phyloP scores from a whole-genome alignment of 2,888 invertebrate species.

The Agrochola litura region DNA sequence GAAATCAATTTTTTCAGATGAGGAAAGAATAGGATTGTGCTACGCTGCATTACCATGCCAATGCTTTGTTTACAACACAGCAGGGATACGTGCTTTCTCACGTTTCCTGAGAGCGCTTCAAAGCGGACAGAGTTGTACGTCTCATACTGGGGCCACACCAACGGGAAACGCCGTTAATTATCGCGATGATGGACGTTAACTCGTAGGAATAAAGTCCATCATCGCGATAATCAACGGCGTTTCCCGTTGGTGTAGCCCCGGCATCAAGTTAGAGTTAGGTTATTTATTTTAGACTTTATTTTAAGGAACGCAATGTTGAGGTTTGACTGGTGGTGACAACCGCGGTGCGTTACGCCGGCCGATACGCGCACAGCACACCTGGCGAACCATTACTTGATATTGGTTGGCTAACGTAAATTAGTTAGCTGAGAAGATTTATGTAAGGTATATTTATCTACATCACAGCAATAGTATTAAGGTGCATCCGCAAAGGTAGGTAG shows the following conservation, averaged over 20 bases:
- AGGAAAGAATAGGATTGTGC: background rate
- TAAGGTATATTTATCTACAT: constrained; percentile 21
- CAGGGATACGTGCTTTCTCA: background rate
- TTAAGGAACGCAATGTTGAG: background rate
- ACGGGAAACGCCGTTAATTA: no score
- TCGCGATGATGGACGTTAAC: no score
- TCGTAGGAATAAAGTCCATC: no score
- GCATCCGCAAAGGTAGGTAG: no score
- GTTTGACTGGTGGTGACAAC: background rate
- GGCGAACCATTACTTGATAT: constrained; percentile 3
- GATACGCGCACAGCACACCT: background rate
- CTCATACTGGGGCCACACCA: no score
- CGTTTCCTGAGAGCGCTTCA: background rate
- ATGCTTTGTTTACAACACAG: background rate
- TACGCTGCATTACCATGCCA: background rate
- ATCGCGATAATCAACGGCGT: no score
- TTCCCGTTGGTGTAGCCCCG: no score
- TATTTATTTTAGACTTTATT: background rate
- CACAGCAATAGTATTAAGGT: background rate
- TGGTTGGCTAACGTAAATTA: background rate
- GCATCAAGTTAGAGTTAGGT: background rate
- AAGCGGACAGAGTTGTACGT: background rate
- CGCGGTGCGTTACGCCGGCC: background rate
- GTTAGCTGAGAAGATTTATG: constrained; percentile 7
- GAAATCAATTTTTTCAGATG: no score